A percentile compares a stretch with the other conserved stretches of the same genome.
phyloP scores from a whole-genome alignment of 1,140 invertebrate species.

The Drosophila pallidifrons region DNA sequence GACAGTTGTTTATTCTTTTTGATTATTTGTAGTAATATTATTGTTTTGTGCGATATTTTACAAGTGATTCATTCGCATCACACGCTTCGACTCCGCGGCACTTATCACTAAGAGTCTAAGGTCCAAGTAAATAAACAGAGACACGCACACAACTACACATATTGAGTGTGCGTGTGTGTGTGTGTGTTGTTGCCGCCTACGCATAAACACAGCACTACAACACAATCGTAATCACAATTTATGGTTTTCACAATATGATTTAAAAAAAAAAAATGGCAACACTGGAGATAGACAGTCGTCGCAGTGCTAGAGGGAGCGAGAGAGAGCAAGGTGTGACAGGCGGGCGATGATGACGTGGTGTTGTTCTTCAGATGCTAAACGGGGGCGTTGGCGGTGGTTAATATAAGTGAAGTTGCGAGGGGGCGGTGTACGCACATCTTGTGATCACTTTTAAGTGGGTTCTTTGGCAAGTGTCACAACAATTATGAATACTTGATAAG shows the following conservation, averaged over 20 bases:
- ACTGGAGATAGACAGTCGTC: constrained; percentile 7
- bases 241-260: constrained; percentile 39
- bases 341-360: constrained; percentile 42
- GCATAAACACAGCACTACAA: constrained; percentile 39
- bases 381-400: not conserved
- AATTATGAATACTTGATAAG: constrained; percentile 4
- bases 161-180: too few species aligned
- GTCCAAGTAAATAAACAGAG: constrained; percentile 52
- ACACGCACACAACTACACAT: constrained; percentile 4
- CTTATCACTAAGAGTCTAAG: constrained; percentile 51
- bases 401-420: not conserved
- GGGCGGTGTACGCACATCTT: constrained; percentile 23
- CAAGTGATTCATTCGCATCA: constrained; percentile 56
- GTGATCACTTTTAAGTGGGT: constrained; percentile 34
- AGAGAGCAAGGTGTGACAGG: constrained; percentile 28
- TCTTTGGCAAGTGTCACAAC: constrained; percentile 18
- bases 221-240: constrained; percentile 50
- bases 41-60: constrained; percentile 28
- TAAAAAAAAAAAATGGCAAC: constrained; percentile 33
- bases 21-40: constrained; percentile 15
- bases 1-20: constrained; percentile 1
- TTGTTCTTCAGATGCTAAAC: constrained; percentile 15
- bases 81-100: constrained; percentile 27
- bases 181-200: constrained; percentile 29
- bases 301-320: not conserved